Evolutionary conservation across 1,140 invertebrate genomes (phyloP).

Genomic region (Drosophila seguyi): DNA sequence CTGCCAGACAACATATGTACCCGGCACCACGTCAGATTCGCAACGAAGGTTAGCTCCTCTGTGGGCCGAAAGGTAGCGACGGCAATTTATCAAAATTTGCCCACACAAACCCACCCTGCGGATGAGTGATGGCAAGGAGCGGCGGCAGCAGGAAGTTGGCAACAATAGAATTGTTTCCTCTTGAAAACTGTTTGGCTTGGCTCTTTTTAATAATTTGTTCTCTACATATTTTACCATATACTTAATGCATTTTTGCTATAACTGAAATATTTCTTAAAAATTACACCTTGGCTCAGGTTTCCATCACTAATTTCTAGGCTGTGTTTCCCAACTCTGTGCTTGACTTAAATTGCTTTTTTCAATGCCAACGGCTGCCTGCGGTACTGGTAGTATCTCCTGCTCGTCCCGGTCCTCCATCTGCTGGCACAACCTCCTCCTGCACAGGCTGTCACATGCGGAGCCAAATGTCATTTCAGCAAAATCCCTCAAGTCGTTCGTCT

Average conservation of each 20-base stretch:
- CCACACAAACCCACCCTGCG: constrained; percentile 20
- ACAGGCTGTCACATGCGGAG: constrained; percentile 79
- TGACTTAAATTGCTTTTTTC: constrained; percentile 82
- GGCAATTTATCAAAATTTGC: constrained; percentile 83
- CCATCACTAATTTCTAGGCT: constrained; percentile 14
- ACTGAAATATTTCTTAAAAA: neutral
- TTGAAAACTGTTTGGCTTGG: neutral
- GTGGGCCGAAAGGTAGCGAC: constrained; percentile 77
- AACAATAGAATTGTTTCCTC: constrained; percentile 48
- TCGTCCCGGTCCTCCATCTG: constrained; percentile 15
- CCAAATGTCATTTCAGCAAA: constrained; percentile 84
- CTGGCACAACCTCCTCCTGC: constrained; percentile 6
- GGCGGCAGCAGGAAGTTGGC: constrained; percentile 36
- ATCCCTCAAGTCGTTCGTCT: constrained; percentile 83
- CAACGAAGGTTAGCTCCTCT: too few species aligned
- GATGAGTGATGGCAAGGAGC: constrained; percentile 12
- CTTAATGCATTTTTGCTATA: neutral
- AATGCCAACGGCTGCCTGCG: constrained; percentile 68
- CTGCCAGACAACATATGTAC: constrained; percentile 46
- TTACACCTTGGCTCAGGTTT: neutral
- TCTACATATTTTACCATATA: neutral
- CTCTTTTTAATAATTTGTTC: neutral
- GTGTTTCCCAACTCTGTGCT: constrained; percentile 42
- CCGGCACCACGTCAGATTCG: constrained; percentile 27
- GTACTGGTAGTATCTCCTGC: constrained; percentile 13